Evolutionary conservation across 2,888 invertebrate genomes (phyloP).

Genomic region (Drosophila pseudotalamancana): DNA sequence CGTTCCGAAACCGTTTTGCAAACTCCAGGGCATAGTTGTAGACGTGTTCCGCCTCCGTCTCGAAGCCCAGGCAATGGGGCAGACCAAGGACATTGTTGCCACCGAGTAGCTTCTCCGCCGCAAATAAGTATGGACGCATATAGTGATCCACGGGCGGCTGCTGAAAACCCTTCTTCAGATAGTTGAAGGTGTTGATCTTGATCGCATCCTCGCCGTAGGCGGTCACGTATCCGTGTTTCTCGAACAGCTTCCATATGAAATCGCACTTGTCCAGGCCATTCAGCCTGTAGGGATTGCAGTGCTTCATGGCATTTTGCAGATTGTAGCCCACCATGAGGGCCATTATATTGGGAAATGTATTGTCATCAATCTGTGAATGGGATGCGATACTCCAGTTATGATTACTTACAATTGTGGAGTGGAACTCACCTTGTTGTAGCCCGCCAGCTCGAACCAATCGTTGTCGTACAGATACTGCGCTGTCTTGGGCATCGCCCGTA

Average conservation of each 20-base stretch:
- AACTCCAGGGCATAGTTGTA: conserved; percentile 89
- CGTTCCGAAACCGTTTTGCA: conserved; percentile 86
- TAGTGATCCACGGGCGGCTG: conserved; percentile 93
- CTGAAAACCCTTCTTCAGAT: conserved; percentile 89
- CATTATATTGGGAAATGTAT: conserved; percentile 95
- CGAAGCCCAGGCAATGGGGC: conserved; percentile 87
- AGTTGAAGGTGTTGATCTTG: conserved; percentile 89
- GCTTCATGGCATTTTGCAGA: conserved; percentile 84
- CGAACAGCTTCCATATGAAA: conserved; percentile 91
- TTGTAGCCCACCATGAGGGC: conserved; percentile 90
- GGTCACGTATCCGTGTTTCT: conserved; percentile 89
- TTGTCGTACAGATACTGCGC: conserved; percentile 88
- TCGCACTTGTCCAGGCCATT: conserved; percentile 89
- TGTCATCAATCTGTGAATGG: conserved; percentile 90
- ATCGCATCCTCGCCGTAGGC: conserved; percentile 92
- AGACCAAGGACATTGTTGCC: conserved; percentile 85
- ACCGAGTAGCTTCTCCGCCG: conserved; percentile 87
- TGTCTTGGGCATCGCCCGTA: conserved; percentile 91
- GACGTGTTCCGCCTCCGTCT: conserved; percentile 88
- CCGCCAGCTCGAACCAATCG: conserved; percentile 89
- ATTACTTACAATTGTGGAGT: too few species aligned
- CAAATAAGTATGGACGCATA: conserved; percentile 89
- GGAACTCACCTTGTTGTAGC: conserved; percentile 87
- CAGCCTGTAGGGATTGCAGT: conserved; percentile 85
- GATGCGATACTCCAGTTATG: too few species aligned